Evolutionary conservation across 1,140 invertebrate genomes (phyloP).

Genomic region (Idris sp.): DNA sequence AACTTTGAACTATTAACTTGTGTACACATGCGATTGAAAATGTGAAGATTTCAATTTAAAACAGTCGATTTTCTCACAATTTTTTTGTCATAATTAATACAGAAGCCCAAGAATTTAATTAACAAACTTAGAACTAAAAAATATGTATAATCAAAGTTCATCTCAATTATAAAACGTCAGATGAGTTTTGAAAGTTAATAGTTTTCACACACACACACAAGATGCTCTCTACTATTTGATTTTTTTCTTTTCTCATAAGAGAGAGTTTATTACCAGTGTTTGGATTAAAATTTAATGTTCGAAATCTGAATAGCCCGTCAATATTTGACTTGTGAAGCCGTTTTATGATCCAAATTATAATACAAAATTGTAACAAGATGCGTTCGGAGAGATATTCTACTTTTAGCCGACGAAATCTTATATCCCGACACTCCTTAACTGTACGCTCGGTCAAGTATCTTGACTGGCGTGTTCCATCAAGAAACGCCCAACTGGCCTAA

Average conservation of each 20-base stretch:
- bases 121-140: no score
- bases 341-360: constrained; percentile 49
- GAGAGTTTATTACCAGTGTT: no score
- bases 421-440: constrained; percentile 55
- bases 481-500: constrained; percentile 63
- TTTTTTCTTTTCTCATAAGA: no score
- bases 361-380: constrained; percentile 42
- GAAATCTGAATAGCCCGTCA: constrained; percentile 34
- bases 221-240: no score
- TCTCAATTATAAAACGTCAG: constrained; percentile 6
- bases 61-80: no score
- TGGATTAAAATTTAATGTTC: constrained; percentile 4
- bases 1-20: no score
- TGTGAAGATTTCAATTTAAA: no score
- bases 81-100: no score
- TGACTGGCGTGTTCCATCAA: constrained; percentile 53
- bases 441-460: constrained; percentile 61
- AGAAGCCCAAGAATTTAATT: no score
- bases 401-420: constrained; percentile 46
- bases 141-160: neutral
- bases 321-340: constrained; percentile 40
- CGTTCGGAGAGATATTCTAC: constrained; percentile 30
- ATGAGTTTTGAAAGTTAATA: constrained; percentile 1
- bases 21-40: no score
- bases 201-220: neutral